Percentiles rank a stretch among this genome's conserved stretches.
phyloP scores from a whole-genome alignment of 2,797 vertebrate genomes.

The Chrosomus eos region DNA sequence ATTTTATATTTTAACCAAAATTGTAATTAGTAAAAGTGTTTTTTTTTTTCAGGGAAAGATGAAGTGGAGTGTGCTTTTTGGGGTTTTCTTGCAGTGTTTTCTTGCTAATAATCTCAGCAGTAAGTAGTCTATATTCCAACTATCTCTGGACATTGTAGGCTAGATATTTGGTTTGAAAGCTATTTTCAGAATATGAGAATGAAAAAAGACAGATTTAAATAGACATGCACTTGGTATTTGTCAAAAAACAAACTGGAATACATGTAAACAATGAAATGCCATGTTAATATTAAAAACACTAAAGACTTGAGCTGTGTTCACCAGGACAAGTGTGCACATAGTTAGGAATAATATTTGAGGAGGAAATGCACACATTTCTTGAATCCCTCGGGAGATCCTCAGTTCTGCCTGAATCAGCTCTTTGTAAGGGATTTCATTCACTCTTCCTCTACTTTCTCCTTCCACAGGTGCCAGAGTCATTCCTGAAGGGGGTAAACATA shows the following conservation, averaged over 20 bases:
- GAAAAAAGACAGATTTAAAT: not conserved
- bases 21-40: not conserved
- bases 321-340: conserved; percentile 6
- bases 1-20: not conserved
- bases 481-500: conserved; percentile 79
- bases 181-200: not conserved
- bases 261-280: not conserved
- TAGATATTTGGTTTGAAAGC: not conserved
- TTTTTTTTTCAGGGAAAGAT: conserved; percentile 63
- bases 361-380: conserved; percentile 66
- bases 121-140: conserved; percentile 61
- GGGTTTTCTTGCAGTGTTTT: conserved; percentile 67
- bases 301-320: not conserved
- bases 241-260: not conserved
- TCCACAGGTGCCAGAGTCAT: conserved; percentile 78
- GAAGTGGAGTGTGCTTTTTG: conserved; percentile 70
- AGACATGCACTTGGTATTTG: not conserved
- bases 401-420: conserved; percentile 73
- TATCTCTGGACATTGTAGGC: not conserved
- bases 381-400: conserved; percentile 56
- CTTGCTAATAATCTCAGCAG: conserved; percentile 65
- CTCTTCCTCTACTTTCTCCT: conserved; percentile 43
- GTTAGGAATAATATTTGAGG: conserved; percentile 69
- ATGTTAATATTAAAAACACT: not conserved
- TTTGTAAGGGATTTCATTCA: conserved; percentile 70